These are phyloP conservation scores for Vulpes vulpes DNA, from an alignment of 2,113 vertebrate genomes.

Conservation along the genomic window DNA sequence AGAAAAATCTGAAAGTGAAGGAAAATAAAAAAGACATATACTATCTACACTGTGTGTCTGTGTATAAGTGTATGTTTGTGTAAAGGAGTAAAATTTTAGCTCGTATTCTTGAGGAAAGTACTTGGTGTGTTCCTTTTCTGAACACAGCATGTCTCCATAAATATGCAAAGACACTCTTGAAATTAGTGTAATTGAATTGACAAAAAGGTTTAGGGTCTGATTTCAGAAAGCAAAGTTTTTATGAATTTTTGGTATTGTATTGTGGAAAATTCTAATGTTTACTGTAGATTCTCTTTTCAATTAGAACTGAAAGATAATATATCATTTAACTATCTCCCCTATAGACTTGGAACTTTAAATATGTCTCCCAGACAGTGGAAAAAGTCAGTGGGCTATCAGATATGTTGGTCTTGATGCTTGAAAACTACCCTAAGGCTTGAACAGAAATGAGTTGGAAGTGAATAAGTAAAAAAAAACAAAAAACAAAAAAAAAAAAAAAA, in stretches of 20 bases:
- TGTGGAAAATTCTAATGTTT: slow-evolving; percentile 42
- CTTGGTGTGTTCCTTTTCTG: neutral
- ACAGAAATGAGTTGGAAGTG: neutral
- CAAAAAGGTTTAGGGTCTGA: neutral
- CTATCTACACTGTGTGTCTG: neutral
- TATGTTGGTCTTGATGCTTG: neutral
- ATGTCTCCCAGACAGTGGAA: neutral
- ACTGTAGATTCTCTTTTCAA: slow-evolving; percentile 36
- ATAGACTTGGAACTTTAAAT: neutral
- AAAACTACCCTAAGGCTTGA: neutral
- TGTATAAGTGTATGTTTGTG: neutral
- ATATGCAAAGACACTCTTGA: neutral
- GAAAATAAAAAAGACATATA: neutral
- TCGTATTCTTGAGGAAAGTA: neutral
- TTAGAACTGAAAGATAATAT: slow-evolving; percentile 39
- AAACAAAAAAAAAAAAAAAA: too few species aligned
- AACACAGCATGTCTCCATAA: neutral
- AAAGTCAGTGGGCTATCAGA: neutral
- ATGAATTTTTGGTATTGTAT: slow-evolving; percentile 11
- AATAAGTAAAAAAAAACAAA: neutral
- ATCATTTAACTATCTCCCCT: neutral
- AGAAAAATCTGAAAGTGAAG: slow-evolving; percentile 76
- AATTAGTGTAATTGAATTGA: neutral
- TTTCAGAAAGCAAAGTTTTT: slow-evolving; percentile 55
- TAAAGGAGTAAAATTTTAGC: neutral